Evolutionary conservation across 2,797 vertebrate species (phyloP).

Genomic region (Halcyon smyrnensis): DNA sequence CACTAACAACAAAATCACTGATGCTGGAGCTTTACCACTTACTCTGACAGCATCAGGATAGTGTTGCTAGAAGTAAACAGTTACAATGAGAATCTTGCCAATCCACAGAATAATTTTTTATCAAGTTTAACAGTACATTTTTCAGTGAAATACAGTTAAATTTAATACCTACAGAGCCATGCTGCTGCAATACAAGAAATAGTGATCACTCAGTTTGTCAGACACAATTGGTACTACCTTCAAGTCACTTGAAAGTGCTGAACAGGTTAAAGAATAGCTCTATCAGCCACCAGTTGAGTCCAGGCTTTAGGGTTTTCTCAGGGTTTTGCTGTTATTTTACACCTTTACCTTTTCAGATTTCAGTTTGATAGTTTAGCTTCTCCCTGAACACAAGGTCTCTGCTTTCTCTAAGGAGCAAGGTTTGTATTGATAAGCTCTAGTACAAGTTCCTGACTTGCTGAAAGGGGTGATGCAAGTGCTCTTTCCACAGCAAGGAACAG

Average conservation of each 20-base stretch:
- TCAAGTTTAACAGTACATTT: background rate
- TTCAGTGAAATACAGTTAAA: background rate
- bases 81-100: slow-evolving; percentile 6
- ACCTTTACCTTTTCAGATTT: background rate
- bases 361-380: background rate
- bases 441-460: background rate
- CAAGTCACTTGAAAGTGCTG: background rate
- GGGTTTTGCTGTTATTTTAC: background rate
- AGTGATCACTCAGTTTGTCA: background rate
- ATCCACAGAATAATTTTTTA: background rate
- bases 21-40: slow-evolving; percentile 91
- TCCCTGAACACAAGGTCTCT: background rate
- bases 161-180: background rate
- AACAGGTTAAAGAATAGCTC: background rate
- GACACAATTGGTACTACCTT: background rate
- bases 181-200: background rate
- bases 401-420: background rate
- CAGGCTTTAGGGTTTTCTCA: background rate
- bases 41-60: slow-evolving; percentile 92
- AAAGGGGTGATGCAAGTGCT: background rate
- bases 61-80: slow-evolving; percentile 86
- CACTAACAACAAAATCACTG: slow-evolving; percentile 94
- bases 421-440: background rate
- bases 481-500: background rate
- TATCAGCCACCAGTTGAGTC: background rate